Evolutionary conservation across 1,140 invertebrate genomes (phyloP).

Genomic region (Papilio aristodemus): DNA sequence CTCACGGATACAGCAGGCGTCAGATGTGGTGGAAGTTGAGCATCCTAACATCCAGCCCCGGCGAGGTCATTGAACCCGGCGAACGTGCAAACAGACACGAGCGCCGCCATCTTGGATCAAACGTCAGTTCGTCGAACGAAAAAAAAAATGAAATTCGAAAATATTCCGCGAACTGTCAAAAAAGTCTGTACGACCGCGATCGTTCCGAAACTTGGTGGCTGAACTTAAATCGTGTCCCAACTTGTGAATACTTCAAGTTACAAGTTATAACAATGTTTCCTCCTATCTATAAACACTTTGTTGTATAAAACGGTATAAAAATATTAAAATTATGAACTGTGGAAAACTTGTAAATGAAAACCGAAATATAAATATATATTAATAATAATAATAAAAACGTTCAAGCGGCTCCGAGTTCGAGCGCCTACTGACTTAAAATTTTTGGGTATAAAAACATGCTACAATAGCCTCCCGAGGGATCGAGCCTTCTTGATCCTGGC

Average conservation of each 20-base stretch:
- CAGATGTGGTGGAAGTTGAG: slow-evolving; percentile 75
- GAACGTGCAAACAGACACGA: slow-evolving; percentile 62
- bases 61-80: slow-evolving; percentile 64
- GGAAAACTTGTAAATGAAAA: slow-evolving; percentile 80
- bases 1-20: slow-evolving; percentile 75
- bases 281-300: slow-evolving; percentile 77
- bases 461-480: slow-evolving; percentile 73
- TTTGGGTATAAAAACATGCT: slow-evolving; percentile 81
- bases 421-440: slow-evolving; percentile 81
- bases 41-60: slow-evolving; percentile 59
- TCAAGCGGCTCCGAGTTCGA: slow-evolving; percentile 76
- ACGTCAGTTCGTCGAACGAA: slow-evolving; percentile 54
- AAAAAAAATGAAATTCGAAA: slow-evolving; percentile 63
- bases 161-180: slow-evolving; percentile 71
- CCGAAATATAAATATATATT: slow-evolving; percentile 80
- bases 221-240: slow-evolving; percentile 9
- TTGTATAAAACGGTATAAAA: slow-evolving; percentile 80
- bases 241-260: neutral
- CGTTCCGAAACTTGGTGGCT: slow-evolving; percentile 27
- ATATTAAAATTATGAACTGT: slow-evolving; percentile 80
- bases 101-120: slow-evolving; percentile 72
- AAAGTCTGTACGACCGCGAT: slow-evolving; percentile 41
- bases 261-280: slow-evolving; percentile 42
- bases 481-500: slow-evolving; percentile 68
- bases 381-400: slow-evolving; percentile 78